These are phyloP conservation scores for Zelleria hepariella DNA, from an alignment of 2,888 invertebrate species.

Conservation along the genomic window DNA sequence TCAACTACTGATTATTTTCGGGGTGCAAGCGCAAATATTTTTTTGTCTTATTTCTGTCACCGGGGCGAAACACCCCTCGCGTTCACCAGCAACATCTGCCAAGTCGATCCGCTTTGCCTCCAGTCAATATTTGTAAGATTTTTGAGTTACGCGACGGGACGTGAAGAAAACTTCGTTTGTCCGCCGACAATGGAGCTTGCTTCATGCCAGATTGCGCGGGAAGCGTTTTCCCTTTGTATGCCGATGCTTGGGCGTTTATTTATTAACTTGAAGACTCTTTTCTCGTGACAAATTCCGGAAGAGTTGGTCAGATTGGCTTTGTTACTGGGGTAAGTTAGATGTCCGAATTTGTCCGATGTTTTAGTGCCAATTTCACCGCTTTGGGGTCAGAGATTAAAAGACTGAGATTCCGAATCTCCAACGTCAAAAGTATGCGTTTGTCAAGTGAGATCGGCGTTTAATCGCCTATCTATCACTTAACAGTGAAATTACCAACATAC, in stretches of 20 bases:
- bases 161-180: background rate
- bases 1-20: too few species aligned
- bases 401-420: too few species aligned
- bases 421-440: too few species aligned
- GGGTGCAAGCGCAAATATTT: background rate
- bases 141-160: slow-evolving; percentile 31
- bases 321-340: too few species aligned
- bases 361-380: too few species aligned
- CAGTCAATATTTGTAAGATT: slow-evolving; percentile 59
- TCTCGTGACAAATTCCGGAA: too few species aligned
- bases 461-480: too few species aligned
- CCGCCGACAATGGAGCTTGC: background rate
- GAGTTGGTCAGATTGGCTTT: too few species aligned
- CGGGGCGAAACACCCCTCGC: background rate
- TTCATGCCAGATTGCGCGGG: background rate
- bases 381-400: too few species aligned
- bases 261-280: background rate
- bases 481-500: too few species aligned
- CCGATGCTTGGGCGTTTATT: background rate
- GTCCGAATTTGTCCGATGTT: too few species aligned
- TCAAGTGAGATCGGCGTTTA: too few species aligned
- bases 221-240: background rate
- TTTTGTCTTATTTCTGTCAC: background rate
- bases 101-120: slow-evolving; percentile 12
- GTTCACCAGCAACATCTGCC: background rate